These are phyloP conservation scores for Fopius arisanus DNA, from an alignment of 1,140 invertebrate genomes.

Conservation along the genomic window DNA sequence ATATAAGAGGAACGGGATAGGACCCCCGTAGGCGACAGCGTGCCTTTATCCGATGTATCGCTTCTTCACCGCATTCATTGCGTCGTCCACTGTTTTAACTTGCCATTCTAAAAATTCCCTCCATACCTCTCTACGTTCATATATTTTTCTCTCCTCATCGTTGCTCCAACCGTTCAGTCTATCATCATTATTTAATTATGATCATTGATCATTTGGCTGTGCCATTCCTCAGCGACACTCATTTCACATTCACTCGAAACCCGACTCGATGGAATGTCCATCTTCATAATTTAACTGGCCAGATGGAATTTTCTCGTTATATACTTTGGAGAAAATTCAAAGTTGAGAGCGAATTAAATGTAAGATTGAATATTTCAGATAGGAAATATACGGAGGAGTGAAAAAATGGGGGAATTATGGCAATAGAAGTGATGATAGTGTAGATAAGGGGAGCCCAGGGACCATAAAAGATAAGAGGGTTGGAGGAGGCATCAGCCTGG, in stretches of 20 bases:
- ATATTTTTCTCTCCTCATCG: not conserved
- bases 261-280: too few species aligned
- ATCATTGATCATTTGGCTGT: not conserved
- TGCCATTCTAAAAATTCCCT: not conserved
- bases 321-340: not conserved
- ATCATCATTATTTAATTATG: slow-evolving; percentile 2
- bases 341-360: not conserved
- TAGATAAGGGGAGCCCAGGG: not conserved
- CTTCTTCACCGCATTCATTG: not conserved
- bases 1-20: not conserved
- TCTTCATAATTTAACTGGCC: not conserved
- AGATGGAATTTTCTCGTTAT: not conserved
- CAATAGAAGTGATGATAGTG: not conserved
- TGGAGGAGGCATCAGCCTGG: not conserved
- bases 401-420: not conserved
- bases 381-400: not conserved
- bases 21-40: not conserved
- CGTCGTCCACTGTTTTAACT: not conserved
- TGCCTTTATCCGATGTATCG: not conserved
- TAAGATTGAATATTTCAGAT: not conserved
- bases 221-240: not conserved
- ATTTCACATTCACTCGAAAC: not conserved
- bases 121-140: not conserved
- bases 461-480: not conserved
- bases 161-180: not conserved